Conservation (phyloP, 2,888 invertebrate species). For the Drosophila monieri region DNA sequence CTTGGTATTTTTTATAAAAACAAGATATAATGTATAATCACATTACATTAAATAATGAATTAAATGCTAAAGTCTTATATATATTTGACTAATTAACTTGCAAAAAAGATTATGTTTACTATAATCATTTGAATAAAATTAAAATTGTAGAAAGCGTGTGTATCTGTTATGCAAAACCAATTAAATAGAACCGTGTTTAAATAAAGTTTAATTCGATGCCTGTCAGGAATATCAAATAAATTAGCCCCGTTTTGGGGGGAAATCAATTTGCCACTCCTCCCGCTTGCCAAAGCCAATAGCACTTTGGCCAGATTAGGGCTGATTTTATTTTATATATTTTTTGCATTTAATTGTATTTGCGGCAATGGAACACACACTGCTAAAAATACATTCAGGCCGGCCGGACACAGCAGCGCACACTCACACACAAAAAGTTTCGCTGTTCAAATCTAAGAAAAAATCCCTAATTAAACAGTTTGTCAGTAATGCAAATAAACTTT, state of each 20-base stretch:
- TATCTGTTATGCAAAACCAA: conserved; percentile 4
- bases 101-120: background rate
- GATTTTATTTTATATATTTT: conserved; percentile 43
- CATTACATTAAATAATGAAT: background rate
- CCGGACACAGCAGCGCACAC: conserved; percentile 10
- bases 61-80: background rate
- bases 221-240: conserved; percentile 26
- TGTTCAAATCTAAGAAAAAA: conserved; percentile 67
- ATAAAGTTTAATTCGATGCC: conserved; percentile 14
- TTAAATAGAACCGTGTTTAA: conserved; percentile 18
- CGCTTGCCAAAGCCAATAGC: conserved; percentile 11
- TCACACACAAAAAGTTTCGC: conserved; percentile 54
- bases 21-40: background rate
- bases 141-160: background rate
- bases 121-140: background rate
- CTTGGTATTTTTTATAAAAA: background rate
- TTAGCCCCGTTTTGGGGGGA: conserved; percentile 16
- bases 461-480: conserved; percentile 79
- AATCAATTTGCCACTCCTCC: conserved; percentile 13
- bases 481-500: conserved; percentile 79
- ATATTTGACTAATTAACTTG: too few species aligned
- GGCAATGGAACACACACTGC: conserved; percentile 25
- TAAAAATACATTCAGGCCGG: conserved; percentile 1
- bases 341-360: conserved; percentile 63
- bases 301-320: conserved; percentile 48